Percentiles rank a stretch among this genome's conserved stretches.
Conservation (phyloP, 2,113 vertebrate genomes). For the Cromileptes altivelis region DNA sequence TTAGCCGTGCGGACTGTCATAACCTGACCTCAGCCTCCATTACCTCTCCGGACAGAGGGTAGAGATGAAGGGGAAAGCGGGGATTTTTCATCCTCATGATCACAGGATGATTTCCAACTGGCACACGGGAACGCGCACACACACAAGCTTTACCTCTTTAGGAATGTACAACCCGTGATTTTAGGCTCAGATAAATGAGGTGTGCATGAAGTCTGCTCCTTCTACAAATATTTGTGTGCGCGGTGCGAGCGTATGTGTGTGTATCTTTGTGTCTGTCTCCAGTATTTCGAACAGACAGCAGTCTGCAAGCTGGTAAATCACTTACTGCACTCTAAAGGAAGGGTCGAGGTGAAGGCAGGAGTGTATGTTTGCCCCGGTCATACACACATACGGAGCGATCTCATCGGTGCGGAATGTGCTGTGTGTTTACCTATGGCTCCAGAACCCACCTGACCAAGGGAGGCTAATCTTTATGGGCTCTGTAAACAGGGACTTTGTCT, state of each 20-base stretch:
- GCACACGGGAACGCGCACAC: slow-evolving; percentile 33
- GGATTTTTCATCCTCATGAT: slow-evolving; percentile 75
- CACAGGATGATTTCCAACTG: slow-evolving; percentile 70
- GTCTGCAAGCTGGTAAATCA: slow-evolving; percentile 85
- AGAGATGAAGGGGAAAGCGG: slow-evolving; percentile 42
- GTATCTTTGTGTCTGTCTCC: slow-evolving; percentile 77
- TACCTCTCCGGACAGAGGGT: slow-evolving; percentile 60
- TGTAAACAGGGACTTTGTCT: slow-evolving; percentile 88
- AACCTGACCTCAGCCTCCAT: slow-evolving; percentile 68
- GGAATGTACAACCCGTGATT: slow-evolving; percentile 77
- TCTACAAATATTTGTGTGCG: slow-evolving; percentile 82
- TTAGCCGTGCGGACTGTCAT: slow-evolving; percentile 66
- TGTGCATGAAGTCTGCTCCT: slow-evolving; percentile 79
- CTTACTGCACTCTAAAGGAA: slow-evolving; percentile 82
- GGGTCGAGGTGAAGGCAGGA: slow-evolving; percentile 81
- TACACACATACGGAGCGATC: slow-evolving; percentile 79
- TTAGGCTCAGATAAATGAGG: slow-evolving; percentile 79
- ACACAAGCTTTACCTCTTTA: slow-evolving; percentile 64
- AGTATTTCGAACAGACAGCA: slow-evolving; percentile 78
- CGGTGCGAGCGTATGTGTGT: slow-evolving; percentile 34
- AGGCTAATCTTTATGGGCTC: slow-evolving; percentile 87
- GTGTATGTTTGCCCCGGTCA: slow-evolving; percentile 85
- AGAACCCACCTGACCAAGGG: slow-evolving; percentile 85
- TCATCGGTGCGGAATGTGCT: slow-evolving; percentile 85
- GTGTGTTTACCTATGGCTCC: slow-evolving; percentile 86